phyloP scores from a whole-genome alignment of 2,113 vertebrate species.

The Acinonyx jubatus region DNA sequence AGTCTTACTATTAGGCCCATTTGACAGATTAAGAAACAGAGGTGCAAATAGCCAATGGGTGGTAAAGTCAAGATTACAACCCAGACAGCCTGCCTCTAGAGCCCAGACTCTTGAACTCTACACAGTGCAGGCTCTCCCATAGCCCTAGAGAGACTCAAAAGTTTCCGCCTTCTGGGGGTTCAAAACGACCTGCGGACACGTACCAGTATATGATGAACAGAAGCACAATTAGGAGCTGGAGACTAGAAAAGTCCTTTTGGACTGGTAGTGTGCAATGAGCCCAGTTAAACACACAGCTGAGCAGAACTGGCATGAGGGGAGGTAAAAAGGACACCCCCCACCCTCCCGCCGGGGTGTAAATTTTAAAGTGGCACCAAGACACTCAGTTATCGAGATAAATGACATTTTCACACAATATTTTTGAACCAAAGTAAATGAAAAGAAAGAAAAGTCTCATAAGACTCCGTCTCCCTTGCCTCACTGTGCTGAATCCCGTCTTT shows the following conservation, averaged over 20 bases:
- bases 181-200: neutral
- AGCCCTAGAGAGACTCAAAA: neutral
- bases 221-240: neutral
- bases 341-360: rapidly evolving
- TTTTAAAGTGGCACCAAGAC: neutral
- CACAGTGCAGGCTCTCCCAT: too few species aligned
- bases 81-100: too few species aligned
- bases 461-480: neutral
- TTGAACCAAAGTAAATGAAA: neutral
- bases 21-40: neutral
- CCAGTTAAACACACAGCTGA: neutral
- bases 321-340: neutral
- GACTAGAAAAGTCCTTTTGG: neutral
- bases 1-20: neutral
- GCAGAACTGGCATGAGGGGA: neutral
- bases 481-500: neutral
- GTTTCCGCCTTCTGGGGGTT: neutral
- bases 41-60: neutral
- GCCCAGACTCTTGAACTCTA: neutral
- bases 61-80: neutral
- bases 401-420: neutral
- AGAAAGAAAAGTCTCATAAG: neutral
- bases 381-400: neutral
- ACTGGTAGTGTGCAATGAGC: too few species aligned
- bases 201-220: neutral